Evolutionary conservation across 2,113 vertebrate species (phyloP), one percentile per base, ranked within the genome.

Genomic region (Odocoileus hemionus): DNA sequence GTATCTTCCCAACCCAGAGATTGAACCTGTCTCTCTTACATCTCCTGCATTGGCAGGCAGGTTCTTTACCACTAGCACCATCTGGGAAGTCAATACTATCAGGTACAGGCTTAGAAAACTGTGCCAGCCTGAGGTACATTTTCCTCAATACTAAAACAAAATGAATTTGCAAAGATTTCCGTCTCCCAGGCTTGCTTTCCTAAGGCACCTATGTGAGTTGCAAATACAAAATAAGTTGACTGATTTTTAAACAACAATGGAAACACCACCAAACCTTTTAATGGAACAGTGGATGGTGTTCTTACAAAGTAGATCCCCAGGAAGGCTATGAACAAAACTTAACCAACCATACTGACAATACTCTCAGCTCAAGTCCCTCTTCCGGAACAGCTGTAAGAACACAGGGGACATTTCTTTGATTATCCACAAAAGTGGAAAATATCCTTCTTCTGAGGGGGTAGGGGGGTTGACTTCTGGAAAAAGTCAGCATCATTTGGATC

Each of bases 211-310:
- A 89, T 3, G 1, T 79, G 4, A 91, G 28, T 30, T 67, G 17
- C 28, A 94, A 88, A 88, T 88, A 82, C 19, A 85, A 87, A 86
- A 79, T 86, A 83, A 91, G n/a, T 84, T 86, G 90, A 86, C 80
- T 93, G 43, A 67, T 30, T 95, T 89, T 60, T 95, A 70, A 91
- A 61, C 7, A 89, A 57, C 9, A 88, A 78, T 79, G 47, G 94
- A 88, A 84, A 26, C 4, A 94, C 30, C 14, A 64, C 6, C 70
- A 89, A 55, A 39, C 15, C 4, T n/a, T 82, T 33, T 83, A 78
- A 74, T 19, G 33, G 7, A 3, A 36, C 36, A 55, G 57, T 50
- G 39, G 74, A 84, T 55, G 43, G 50, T 28, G 8, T 52, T 61
- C 50, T 95, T 58, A 5, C 26, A 85, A 55, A 87, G 54, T 2